Evolutionary conservation across 1,140 invertebrate species (phyloP), one percentile per base, ranked within the genome.

Genomic region (Acromyrmex echinatior): DNA sequence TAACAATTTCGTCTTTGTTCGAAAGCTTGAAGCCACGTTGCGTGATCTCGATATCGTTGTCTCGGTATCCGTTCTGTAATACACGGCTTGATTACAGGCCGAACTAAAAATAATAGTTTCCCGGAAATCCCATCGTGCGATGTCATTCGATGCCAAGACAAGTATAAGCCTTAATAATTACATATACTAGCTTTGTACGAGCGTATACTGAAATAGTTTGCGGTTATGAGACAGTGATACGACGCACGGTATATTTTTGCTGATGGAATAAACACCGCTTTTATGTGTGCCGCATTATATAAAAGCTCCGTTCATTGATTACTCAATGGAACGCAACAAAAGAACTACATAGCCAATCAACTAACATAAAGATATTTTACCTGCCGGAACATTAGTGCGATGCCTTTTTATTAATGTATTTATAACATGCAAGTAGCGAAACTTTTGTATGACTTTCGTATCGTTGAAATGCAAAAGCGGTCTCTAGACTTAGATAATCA

Each of bases 51-150:
- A 21, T 70, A 60, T 62, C 25, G 56, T 16, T 70, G 65, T 6
- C 51, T 68, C 56, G n/a, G 25, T 35, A 63, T 35, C 31, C 14
- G 51, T 14, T 62, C n/a, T 35, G 14, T 16, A 25, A 25, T 70
- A 60, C 51, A 12, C 35, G 16, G 56, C 25, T 39, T 90, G 63
- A 86, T 86, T 90, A 70, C 39, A 53, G 60, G 80, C 63, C 18
- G 18, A 88, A 90, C 82, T 81, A 87, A 88, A 88, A 90, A 91
- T 91, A 91, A 91, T 88, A 80, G 66, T 9, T 86, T 91, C 88
- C 74, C 63, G 86, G 88, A 86, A 53, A 78, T 70, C 28, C 31
- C 62, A 66, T 89, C 80, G 62, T 31, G 82, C 51, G 53, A 79
- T 76, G 66, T 77, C 81, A 79, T 79, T 56, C 68, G 68, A 49